These are phyloP conservation scores for Cotesia typhae DNA, from an alignment of 1,140 invertebrate genomes.

Conservation along the genomic window DNA sequence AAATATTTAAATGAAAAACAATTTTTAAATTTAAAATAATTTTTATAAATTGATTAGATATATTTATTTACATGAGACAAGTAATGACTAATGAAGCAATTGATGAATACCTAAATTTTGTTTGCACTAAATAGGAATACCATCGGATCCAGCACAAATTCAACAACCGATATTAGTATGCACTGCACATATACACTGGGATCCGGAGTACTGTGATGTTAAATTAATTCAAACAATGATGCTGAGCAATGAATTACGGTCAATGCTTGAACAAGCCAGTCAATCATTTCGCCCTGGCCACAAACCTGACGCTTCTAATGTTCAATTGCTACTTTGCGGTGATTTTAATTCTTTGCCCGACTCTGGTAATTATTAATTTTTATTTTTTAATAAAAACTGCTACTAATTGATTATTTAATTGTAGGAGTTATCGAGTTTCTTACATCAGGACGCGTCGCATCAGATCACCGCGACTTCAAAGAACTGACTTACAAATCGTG, in stretches of 20 bases:
- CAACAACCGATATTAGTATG: slow-evolving; percentile 92
- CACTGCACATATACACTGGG: slow-evolving; percentile 99
- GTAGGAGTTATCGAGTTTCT: slow-evolving; percentile 96
- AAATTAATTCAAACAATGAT: slow-evolving; percentile 99
- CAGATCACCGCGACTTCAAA: slow-evolving; percentile 96
- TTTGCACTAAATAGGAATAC: slow-evolving; percentile 67
- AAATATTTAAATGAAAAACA: no score
- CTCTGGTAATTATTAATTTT: slow-evolving; percentile 75
- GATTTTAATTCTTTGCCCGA: slow-evolving; percentile 99
- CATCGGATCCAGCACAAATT: slow-evolving; percentile 76
- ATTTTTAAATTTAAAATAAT: no score
- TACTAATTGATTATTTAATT: slow-evolving; percentile 12
- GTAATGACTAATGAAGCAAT: background rate
- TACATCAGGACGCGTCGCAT: slow-evolving; percentile 84
- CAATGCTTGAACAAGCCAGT: slow-evolving; percentile 82
- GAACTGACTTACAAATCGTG: slow-evolving; percentile 92
- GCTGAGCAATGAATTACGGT: slow-evolving; percentile 91
- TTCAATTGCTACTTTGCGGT: slow-evolving; percentile 95
- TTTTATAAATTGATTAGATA: no score
- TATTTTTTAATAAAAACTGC: slow-evolving; percentile 11
- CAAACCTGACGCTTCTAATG: slow-evolving; percentile 78
- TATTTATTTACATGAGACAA: no score
- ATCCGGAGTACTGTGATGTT: slow-evolving; percentile 99
- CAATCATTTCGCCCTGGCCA: slow-evolving; percentile 72
- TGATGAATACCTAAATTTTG: background rate